Percentiles rank a stretch among this genome's conserved stretches.
phyloP scores from a whole-genome alignment of 2,113 vertebrate species.

The Ellobius talpinus region DNA sequence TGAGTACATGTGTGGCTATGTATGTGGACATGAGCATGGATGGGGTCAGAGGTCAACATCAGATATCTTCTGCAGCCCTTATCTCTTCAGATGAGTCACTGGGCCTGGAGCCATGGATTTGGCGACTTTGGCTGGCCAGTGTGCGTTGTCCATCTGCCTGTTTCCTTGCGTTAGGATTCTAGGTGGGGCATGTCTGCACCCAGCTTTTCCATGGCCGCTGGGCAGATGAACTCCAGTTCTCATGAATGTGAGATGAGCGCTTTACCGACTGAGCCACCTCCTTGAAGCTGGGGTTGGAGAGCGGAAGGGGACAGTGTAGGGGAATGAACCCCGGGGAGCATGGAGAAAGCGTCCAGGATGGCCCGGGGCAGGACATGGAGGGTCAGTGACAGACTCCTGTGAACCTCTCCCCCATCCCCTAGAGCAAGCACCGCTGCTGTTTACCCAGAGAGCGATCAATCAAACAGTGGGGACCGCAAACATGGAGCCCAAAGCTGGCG shows the following conservation, averaged over 20 bases:
- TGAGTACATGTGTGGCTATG: neutral
- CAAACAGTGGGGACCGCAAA: slow-evolving; percentile 72
- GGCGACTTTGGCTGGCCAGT: neutral
- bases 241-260: neutral
- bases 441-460: slow-evolving; percentile 73
- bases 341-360: neutral
- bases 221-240: neutral
- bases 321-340: neutral
- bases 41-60: neutral
- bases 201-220: neutral
- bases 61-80: neutral
- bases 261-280: neutral
- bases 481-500: slow-evolving; percentile 75
- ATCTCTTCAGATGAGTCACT: neutral
- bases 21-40: neutral
- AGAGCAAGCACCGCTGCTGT: slow-evolving; percentile 66
- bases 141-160: neutral
- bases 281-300: neutral
- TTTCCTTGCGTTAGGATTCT: neutral
- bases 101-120: neutral
- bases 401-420: neutral
- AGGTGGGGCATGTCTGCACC: neutral
- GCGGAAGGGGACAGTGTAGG: neutral
- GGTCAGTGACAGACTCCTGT: too few species aligned
- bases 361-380: neutral